A percentile compares a stretch with the other conserved stretches of the same genome.
phyloP scores from a whole-genome alignment of 2,797 vertebrate species.

The Sebastes ruberrimus region DNA sequence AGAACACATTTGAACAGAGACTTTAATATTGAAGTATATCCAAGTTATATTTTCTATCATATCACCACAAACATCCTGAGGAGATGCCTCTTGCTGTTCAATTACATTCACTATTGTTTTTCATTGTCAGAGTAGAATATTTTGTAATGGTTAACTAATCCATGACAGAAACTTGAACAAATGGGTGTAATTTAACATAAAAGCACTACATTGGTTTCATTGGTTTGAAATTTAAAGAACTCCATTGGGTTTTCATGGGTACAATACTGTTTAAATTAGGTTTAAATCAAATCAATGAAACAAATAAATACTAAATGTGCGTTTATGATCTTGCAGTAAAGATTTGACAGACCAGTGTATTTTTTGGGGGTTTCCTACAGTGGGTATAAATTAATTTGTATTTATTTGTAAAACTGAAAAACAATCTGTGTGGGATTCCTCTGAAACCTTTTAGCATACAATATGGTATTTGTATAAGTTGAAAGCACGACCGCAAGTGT shows the following conservation, averaged over 20 bases:
- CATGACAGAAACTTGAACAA: neutral
- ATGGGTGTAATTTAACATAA: neutral
- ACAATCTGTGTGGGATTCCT: constrained; percentile 10
- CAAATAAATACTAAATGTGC: constrained; percentile 13
- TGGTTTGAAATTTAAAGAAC: neutral
- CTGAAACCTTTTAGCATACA: constrained; percentile 13
- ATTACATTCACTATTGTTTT: neutral
- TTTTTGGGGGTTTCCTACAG: constrained; percentile 18
- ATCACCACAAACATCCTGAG: neutral
- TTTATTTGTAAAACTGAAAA: constrained; percentile 37
- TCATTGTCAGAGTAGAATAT: neutral
- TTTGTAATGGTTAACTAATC: neutral
- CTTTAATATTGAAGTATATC: neutral
- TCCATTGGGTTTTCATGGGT: neutral
- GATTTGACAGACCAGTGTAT: constrained; percentile 12
- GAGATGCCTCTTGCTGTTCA: neutral
- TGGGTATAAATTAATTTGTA: constrained; percentile 13
- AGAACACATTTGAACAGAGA: neutral
- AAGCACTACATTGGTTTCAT: neutral
- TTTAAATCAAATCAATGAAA: constrained; percentile 25
- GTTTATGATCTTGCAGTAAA: neutral
- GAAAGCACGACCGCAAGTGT: constrained; percentile 17
- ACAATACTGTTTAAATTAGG: neutral
- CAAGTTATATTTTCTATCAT: neutral
- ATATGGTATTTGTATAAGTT: constrained; percentile 13